Percentiles rank a stretch among this genome's conserved stretches.
Conservation (phyloP, 2,888 invertebrate genomes). For the Kuschelorhynchus macadamiae region DNA sequence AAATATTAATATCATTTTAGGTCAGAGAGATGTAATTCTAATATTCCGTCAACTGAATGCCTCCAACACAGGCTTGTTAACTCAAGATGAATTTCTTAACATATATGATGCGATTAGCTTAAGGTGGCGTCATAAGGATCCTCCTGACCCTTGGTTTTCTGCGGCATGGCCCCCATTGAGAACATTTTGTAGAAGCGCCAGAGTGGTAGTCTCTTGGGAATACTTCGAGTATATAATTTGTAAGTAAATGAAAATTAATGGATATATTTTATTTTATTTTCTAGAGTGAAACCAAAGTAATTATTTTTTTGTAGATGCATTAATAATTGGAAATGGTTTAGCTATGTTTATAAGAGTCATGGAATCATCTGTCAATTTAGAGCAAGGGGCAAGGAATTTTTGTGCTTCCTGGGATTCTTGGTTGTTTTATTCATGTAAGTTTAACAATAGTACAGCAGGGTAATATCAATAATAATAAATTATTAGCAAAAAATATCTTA, state of each 20-base stretch:
- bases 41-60: constrained; percentile 86
- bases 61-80: constrained; percentile 77
- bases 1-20: constrained; percentile 67
- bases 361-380: constrained; percentile 73
- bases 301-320: constrained; percentile 72
- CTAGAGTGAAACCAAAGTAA: no score
- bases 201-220: constrained; percentile 77
- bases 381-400: constrained; percentile 76
- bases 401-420: constrained; percentile 85
- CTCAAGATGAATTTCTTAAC: constrained; percentile 80
- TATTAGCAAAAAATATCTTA: no score
- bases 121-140: constrained; percentile 81
- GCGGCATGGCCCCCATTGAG: constrained; percentile 74
- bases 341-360: constrained; percentile 81
- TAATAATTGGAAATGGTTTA: constrained; percentile 82
- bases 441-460: no score
- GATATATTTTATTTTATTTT: neutral
- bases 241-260: constrained; percentile 67
- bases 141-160: constrained; percentile 82
- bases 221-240: constrained; percentile 83
- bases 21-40: constrained; percentile 80
- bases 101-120: constrained; percentile 81
- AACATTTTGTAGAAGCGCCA: constrained; percentile 74
- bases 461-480: no score
- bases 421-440: constrained; percentile 78